Conservation (phyloP, 2,888 invertebrate species). For the Tridacna crocea region DNA sequence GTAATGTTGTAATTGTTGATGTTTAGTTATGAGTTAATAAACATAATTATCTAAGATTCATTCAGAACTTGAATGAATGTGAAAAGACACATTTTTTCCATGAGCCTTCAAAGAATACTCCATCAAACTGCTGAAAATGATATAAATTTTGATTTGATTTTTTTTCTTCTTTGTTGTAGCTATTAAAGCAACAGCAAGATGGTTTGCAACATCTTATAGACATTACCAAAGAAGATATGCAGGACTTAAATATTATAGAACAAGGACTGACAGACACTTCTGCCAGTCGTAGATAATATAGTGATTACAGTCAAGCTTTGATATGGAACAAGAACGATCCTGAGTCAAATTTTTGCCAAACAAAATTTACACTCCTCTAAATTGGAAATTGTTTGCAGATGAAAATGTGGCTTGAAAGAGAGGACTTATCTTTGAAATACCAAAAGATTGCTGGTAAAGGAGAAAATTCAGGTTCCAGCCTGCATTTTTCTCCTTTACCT, state of each 20-base stretch:
- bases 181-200: constrained; percentile 93
- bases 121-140: not conserved
- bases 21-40: too few relatives aligned
- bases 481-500: not conserved
- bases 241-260: constrained; percentile 87
- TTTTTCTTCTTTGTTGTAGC: constrained; percentile 85
- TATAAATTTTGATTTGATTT: not conserved
- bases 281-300: constrained; percentile 34
- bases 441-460: not conserved
- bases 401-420: not conserved
- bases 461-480: not conserved
- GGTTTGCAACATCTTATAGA: constrained; percentile 94
- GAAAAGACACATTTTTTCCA: too few relatives aligned
- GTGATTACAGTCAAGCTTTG: not conserved
- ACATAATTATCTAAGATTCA: too few relatives aligned
- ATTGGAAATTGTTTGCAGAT: not conserved
- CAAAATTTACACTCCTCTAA: not conserved
- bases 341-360: not conserved
- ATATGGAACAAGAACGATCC: not conserved
- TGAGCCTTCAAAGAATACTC: too few relatives aligned
- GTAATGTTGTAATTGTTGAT: too few relatives aligned
- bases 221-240: constrained; percentile 92
- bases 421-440: not conserved
- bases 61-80: too few relatives aligned
- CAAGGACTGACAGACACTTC: constrained; percentile 70